Base-by-base conservation (phyloP, 2,113 vertebrate species). In the Hypanus sabinus region DNA sequence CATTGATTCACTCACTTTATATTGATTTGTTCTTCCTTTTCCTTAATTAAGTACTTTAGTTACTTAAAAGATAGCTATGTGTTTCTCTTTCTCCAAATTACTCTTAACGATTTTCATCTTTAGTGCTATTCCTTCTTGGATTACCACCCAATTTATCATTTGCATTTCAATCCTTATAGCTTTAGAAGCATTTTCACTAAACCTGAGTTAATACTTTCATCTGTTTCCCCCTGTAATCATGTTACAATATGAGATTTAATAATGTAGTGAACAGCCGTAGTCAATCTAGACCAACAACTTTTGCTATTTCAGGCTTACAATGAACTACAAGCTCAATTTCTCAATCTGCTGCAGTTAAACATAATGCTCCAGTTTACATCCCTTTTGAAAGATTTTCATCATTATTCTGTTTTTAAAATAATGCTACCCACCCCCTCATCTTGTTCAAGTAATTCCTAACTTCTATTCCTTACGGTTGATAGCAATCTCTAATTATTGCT, bases 401-500 rank as follows among this genome's bases (percentile, higher is more conserved):
- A 68, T 36, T 70, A 46, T 71, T 70, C 88, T 65, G 33, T 9
- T 70, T 38, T 90, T 90, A 20, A 68, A n/a, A 90, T 38, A 91
- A 91, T 88, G 65, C 33, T 27, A 46, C 68, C 22, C 14, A 12
- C 10, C 10, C 30, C 33, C 3, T 71, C 24, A 14, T 71, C 46
- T 73, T 93, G 36, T 46, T 93, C 18, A 73, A 93, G 71, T 68
- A 88, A 14, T 70, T 91, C 20, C 22, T 4, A 93, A 27, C 36
- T 73, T 10, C 8, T 71, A 71, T 33, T 93, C 1, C 20, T 73
- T 24, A 33, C 38, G 33, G 30, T 46, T 65, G 27, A 33, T 30
- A 46, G 9, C 20, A 93, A 70, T 65, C 65, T 90, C 60, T 46
- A 85, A 90, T 62, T 90, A 90, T 90, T 90, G 62, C 3, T 90